A percentile compares a stretch with the other conserved stretches of the same genome.
phyloP scores from a whole-genome alignment of 2,113 vertebrate genomes.

The Talpa occidentalis region DNA sequence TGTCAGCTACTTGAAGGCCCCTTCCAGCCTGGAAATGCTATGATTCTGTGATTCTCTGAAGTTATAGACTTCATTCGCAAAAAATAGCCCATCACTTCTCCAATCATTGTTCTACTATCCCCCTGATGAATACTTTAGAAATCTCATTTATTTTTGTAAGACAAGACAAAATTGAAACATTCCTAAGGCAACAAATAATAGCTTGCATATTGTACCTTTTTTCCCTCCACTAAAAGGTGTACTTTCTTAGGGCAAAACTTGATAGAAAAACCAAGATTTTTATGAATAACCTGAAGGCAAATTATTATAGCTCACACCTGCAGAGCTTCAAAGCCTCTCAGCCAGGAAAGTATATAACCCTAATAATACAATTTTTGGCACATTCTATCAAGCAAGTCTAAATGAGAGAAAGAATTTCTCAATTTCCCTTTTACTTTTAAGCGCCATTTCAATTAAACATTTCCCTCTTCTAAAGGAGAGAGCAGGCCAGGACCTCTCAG shows the following conservation, averaged over 20 bases:
- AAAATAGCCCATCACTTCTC: slow-evolving; percentile 16
- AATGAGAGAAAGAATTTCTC: slow-evolving; percentile 35
- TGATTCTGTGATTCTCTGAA: slow-evolving; percentile 37
- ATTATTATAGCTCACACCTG: slow-evolving; percentile 73
- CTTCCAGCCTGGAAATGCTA: not conserved
- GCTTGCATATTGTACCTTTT: slow-evolving; percentile 49
- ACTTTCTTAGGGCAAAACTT: slow-evolving; percentile 69
- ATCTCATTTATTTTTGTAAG: slow-evolving; percentile 82
- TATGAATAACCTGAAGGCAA: slow-evolving; percentile 78
- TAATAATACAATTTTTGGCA: slow-evolving; percentile 59
- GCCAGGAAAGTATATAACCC: slow-evolving; percentile 47
- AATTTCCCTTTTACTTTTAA: slow-evolving; percentile 57
- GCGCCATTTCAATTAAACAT: slow-evolving; percentile 29
- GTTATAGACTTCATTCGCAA: not conserved
- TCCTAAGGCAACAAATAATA: slow-evolving; percentile 72
- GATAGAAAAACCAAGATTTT: slow-evolving; percentile 71
- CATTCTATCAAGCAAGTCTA: slow-evolving; percentile 45
- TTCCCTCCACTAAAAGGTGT: slow-evolving; percentile 57
- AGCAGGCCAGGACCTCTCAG: not conserved
- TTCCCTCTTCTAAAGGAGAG: not conserved
- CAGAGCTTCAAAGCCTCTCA: slow-evolving; percentile 71
- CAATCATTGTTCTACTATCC: slow-evolving; percentile 48
- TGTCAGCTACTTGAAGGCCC: not conserved
- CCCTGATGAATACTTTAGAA: slow-evolving; percentile 69
- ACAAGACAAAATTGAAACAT: slow-evolving; percentile 79